Evolutionary conservation across 2,113 vertebrate genomes (phyloP), one percentile per base, ranked within the genome.

Genomic region (Nyctereutes procyonoides): DNA sequence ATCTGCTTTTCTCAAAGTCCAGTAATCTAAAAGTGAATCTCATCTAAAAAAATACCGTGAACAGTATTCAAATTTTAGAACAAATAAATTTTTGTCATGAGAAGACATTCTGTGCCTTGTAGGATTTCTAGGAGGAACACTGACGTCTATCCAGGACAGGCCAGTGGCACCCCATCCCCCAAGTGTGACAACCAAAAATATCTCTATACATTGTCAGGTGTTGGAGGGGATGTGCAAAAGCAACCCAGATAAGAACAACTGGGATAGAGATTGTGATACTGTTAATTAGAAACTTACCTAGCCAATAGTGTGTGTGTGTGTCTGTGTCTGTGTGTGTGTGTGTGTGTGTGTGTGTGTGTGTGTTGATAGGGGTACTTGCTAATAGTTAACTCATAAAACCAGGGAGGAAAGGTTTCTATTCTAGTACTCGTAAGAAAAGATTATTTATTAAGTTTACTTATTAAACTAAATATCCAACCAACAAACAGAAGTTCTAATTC

Each of bases 371-470:
- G 28, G 15, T 8, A 73, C 26, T 55, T 86, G 30, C 14, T 85
- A 60, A 69, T 17, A 92, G n/a, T 30, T 71, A 56, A 63, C 26
- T 85, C 43, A 3, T 67, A 35, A 76, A 56, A 58, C 55, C 48
- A 87, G 1, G 28, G 10, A 69, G 30, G 28, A 62, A 43, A 48
- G 0, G 48, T 62, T 77, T 43, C 32, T n/a, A 28, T 67, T 65
- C 7, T 62, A 86, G 65, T 89, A 48, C 0, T 17, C 38, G 56
- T n/a, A 2, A 69, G 19, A 74, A 11, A 82, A 73, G 28, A 55
- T 24, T 30, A 81, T 12, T 81, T 76, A 71, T 95, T 76, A 69
- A 93, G 76, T 19, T 90, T 19, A 76, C 12, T 67, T 86, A 63
- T 90, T 81, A 55, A 93, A 82, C 22, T 95, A 67, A 9, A 30